Conservation (phyloP, 1,140 invertebrate genomes). For the Lethocerus indicus region DNA sequence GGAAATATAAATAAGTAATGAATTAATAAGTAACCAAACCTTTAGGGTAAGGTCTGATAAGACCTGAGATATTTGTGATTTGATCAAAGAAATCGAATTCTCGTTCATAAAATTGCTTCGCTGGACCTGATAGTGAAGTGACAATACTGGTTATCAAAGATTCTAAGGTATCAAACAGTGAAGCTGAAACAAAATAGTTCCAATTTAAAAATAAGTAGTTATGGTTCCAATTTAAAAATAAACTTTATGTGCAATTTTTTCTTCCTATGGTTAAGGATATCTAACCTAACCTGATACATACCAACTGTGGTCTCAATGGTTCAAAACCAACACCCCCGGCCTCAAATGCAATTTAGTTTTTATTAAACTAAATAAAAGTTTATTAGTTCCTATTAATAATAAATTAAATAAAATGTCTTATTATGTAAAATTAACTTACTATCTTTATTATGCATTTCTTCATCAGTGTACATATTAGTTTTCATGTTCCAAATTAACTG, state of each 20-base stretch:
- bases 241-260: too few relatives aligned
- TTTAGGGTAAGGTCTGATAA: slow-evolving; percentile 82
- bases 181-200: slow-evolving; percentile 32
- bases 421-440: slow-evolving; percentile 30
- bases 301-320: too few relatives aligned
- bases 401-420: background rate
- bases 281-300: too few relatives aligned
- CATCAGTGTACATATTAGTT: slow-evolving; percentile 94
- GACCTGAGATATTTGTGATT: slow-evolving; percentile 91
- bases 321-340: too few relatives aligned
- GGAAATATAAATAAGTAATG: too few relatives aligned
- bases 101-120: slow-evolving; percentile 88
- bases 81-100: slow-evolving; percentile 98
- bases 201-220: too few relatives aligned
- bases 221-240: too few relatives aligned
- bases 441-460: slow-evolving; percentile 86
- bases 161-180: slow-evolving; percentile 69
- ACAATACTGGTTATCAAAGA: slow-evolving; percentile 64
- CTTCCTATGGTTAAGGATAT: too few relatives aligned
- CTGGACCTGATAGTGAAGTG: slow-evolving; percentile 69
- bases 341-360: too few relatives aligned
- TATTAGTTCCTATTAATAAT: background rate
- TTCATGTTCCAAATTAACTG: slow-evolving; percentile 99
- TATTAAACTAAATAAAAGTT: slow-evolving; percentile 1
- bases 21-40: too few relatives aligned